Conservation (phyloP, 2,113 vertebrate species). For the Antigone vipio region DNA sequence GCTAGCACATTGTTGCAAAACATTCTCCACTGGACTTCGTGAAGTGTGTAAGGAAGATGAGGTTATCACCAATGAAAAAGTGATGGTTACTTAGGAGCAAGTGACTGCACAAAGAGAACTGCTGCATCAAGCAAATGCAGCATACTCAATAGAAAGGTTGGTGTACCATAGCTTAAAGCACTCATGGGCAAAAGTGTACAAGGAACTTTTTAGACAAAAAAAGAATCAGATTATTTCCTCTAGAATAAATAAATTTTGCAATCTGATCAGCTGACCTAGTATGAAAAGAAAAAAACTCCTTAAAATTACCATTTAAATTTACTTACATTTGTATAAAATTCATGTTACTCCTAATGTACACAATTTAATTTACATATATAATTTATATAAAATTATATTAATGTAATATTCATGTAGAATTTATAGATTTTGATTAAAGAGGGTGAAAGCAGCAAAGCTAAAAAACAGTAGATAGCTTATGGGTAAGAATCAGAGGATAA, state of each 20-base stretch:
- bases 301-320: background rate
- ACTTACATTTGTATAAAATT: background rate
- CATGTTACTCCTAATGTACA: background rate
- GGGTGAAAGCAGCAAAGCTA: background rate
- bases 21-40: background rate
- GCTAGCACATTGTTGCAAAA: background rate
- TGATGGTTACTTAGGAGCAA: background rate
- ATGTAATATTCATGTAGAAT: background rate
- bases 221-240: background rate
- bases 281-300: background rate
- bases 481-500: background rate
- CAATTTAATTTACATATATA: background rate
- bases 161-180: background rate
- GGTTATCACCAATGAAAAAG: background rate
- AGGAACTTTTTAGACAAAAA: background rate
- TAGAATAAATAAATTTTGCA: background rate
- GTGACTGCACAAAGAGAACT: background rate
- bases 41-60: background rate
- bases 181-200: background rate
- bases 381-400: background rate
- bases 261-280: background rate
- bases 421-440: conserved; percentile 6
- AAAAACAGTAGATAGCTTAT: background rate
- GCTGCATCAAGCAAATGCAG: background rate
- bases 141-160: background rate